Evolutionary conservation across 2,888 invertebrate species (phyloP).

Genomic region (Saturnia japonica): DNA sequence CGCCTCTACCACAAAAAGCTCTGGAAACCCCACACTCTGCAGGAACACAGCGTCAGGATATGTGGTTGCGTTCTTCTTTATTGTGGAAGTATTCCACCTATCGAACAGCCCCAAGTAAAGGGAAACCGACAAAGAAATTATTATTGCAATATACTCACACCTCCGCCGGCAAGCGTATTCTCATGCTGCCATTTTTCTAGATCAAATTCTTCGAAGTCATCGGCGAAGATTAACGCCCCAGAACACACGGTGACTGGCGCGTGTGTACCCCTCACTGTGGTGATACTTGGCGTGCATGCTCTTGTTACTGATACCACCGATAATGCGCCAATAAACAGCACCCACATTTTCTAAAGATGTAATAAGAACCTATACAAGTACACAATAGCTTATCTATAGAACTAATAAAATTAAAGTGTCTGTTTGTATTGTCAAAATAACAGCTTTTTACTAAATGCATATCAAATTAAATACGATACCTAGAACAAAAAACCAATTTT

Average conservation of each 20-base stretch:
- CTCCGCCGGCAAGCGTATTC: constrained; percentile 84
- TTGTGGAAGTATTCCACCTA: too few species aligned
- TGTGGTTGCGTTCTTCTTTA: too few species aligned
- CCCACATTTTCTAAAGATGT: constrained; percentile 50
- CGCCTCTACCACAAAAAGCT: too few species aligned
- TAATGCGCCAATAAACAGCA: constrained; percentile 45
- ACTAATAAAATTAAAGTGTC: too few species aligned
- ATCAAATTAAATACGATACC: too few species aligned
- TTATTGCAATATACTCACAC: constrained; percentile 67
- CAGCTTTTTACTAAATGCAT: too few species aligned
- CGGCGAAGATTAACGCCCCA: constrained; percentile 83
- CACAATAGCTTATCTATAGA: neutral
- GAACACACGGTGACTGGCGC: constrained; percentile 76
- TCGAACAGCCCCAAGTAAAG: too few species aligned
- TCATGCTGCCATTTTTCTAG: constrained; percentile 85
- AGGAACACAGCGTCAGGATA: too few species aligned
- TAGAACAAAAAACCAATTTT: too few species aligned
- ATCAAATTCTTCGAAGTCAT: constrained; percentile 83
- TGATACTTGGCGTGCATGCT: constrained; percentile 70
- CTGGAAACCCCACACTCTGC: too few species aligned
- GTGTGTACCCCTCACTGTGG: constrained; percentile 76
- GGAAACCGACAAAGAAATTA: too few species aligned
- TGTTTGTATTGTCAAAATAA: too few species aligned
- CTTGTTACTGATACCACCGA: constrained; percentile 48
- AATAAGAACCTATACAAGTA: neutral